These are phyloP conservation scores for Palythoa caribaeorum DNA, from an alignment of 92 coral and sea anemone species.

Conservation along the genomic window DNA sequence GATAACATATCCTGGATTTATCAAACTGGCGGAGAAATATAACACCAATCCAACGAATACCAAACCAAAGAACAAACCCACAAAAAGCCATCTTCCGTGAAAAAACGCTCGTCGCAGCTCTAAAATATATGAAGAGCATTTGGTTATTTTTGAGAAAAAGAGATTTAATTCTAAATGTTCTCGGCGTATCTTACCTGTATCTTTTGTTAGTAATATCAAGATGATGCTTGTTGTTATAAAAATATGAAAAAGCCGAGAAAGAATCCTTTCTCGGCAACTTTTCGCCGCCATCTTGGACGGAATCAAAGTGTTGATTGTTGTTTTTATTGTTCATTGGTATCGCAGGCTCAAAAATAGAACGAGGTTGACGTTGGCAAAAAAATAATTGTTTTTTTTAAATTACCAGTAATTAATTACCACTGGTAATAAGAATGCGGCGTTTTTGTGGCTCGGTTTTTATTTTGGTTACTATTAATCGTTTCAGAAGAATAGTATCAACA, in stretches of 20 bases:
- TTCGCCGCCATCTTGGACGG: slow-evolving; percentile 87
- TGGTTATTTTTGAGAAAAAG: neutral
- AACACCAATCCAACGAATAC: slow-evolving; percentile 76
- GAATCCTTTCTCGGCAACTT: slow-evolving; percentile 81
- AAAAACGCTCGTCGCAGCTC: slow-evolving; percentile 84
- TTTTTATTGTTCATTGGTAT: slow-evolving; percentile 8
- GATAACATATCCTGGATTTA: slow-evolving; percentile 96
- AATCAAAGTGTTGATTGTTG: slow-evolving; percentile 18
- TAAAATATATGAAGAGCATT: slow-evolving; percentile 42
- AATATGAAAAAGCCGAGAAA: slow-evolving; percentile 88
- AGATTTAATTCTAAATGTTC: neutral
- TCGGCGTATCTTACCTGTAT: slow-evolving; percentile 76
- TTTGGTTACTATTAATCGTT: no score
- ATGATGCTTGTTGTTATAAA: slow-evolving; percentile 83
- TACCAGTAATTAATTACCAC: no score
- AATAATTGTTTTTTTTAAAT: no score
- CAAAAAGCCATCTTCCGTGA: slow-evolving; percentile 87
- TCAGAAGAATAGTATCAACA: no score
- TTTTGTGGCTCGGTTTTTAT: no score
- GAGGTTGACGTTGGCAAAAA: no score
- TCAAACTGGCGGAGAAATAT: slow-evolving; percentile 91
- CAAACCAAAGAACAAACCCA: slow-evolving; percentile 73
- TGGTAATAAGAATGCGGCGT: no score
- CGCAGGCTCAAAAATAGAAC: slow-evolving; percentile 39
- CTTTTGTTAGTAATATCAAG: slow-evolving; percentile 77